Evolutionary conservation across 2,888 invertebrate species (phyloP).

Genomic region (Ichneumon xanthorius): DNA sequence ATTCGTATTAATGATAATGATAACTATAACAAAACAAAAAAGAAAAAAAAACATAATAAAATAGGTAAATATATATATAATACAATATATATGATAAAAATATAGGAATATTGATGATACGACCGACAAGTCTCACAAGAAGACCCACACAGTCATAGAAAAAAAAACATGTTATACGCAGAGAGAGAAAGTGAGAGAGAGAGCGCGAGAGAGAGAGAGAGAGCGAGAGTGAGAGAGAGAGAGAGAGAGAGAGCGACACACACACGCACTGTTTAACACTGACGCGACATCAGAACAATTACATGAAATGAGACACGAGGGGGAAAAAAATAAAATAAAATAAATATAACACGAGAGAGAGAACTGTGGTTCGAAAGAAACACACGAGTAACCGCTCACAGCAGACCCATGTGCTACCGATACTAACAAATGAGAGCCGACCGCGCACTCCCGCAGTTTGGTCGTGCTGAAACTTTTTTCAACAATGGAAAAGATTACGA

Average conservation of each 20-base stretch:
- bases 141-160: constrained; percentile 48
- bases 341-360: constrained; percentile 33
- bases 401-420: constrained; percentile 78
- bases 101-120: constrained; percentile 79
- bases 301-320: constrained; percentile 29
- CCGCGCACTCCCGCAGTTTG: constrained; percentile 75
- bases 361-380: constrained; percentile 33
- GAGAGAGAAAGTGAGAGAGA: constrained; percentile 50
- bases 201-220: too few relatives aligned
- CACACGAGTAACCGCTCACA: constrained; percentile 17
- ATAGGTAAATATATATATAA: constrained; percentile 76
- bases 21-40: constrained; percentile 83
- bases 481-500: constrained; percentile 70
- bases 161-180: constrained; percentile 49
- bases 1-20: constrained; percentile 83
- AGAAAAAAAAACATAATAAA: constrained; percentile 77
- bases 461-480: constrained; percentile 77
- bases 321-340: constrained; percentile 7
- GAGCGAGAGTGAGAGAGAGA: neutral
- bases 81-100: constrained; percentile 73
- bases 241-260: neutral
- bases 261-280: constrained; percentile 39
- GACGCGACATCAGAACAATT: constrained; percentile 32
- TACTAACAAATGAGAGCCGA: constrained; percentile 77
- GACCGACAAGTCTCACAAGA: constrained; percentile 60